Evolutionary conservation across 1,140 invertebrate species (phyloP), one percentile per base, ranked within the genome.

Genomic region (Acarapis woodi): DNA sequence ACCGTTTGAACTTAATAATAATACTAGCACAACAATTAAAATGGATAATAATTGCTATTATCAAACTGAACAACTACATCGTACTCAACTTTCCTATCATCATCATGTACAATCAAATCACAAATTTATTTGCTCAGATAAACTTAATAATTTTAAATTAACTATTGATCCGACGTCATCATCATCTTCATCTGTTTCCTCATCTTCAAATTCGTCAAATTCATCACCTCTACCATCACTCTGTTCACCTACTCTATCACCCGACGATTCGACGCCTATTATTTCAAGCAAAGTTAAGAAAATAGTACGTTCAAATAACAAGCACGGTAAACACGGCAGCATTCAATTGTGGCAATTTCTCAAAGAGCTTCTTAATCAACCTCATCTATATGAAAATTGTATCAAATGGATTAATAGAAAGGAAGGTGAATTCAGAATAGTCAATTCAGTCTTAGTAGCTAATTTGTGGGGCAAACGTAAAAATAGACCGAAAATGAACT

Each of bases 331-430:
- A n/a, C n/a, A n/a, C 80, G 88, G n/a, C n/a, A n/a, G n/a, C 51
- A 96, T 97, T 46, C 87, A 96, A 51, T 62, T 99, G n/a, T 97
- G 88, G 88, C 85, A 96, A 56, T 99, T 99, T 57, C 61, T 99
- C 12, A 90, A 93, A 51, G 88, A 97, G 56, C 64, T 99, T 9
- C 62, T 99, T 0, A 65, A 72, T 5, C 70, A 78, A 22, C 74
- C 82, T 0, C 70, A 78, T 32, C 53, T 71, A 2, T 76, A 90
- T 52, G 77, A 77, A 1, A 73, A 73, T 1, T 90, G 80, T 51
- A 96, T 97, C 48, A 69, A 85, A 43, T 99, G 90, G 90, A 55
- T 94, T 39, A 83, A 97, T 51, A 67, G 83, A 46, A 65, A 62
- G 51, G 77, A 79, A 54, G 85, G 88, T 12, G 77, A 96, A 8